Base-by-base conservation (phyloP, 1,140 invertebrate species). In the Hermetia illucens region DNA sequence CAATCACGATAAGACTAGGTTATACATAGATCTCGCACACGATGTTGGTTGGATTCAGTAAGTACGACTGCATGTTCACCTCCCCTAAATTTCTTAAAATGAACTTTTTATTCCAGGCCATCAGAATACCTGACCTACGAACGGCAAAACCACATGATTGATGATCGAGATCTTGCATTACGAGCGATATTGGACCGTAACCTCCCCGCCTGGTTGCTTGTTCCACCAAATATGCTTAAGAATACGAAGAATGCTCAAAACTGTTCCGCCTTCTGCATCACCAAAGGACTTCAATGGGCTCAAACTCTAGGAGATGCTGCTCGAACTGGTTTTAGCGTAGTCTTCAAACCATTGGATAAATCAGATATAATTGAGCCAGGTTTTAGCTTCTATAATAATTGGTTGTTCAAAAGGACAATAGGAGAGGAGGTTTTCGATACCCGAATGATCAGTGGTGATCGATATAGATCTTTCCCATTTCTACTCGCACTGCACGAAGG, bases 291-390 rank as follows among this genome's bases (percentile, higher is more conserved):
- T 17, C 49, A 50, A 18, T 59, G 56, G 56, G 56, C 56, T 9
- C 52, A 59, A 30, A 58, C 51, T 0, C n/a, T 59, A 24, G 56
- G 56, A 10, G 53, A 57, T 44, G 53, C 56, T n/a, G 56, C 56
- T 16, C 47, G 48, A 33, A 36, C 42, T n/a, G 56, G 56, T 22
- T 58, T 58, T 30, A 50, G 57, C 40, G 52, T 49, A 5, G 27
- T 59, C 10, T 59, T 58, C 35, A 55, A 53, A 36, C 50, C 44
- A 2, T 48, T 58, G 34, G 38, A 34, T 2, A 34, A 50, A 1
- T 8, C 42, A 25, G 56, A 58, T 19, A 52, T 55, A 4, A 43
- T 53, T 32, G 29, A 38, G 0, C 52, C 56, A 29, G 53, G 46
- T 27, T 51, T 46, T 12, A 50, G 52, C 24, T 47, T 53, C 21